Base-by-base conservation (phyloP, 2,113 vertebrate genomes). In the Danionella cerebrum region DNA sequence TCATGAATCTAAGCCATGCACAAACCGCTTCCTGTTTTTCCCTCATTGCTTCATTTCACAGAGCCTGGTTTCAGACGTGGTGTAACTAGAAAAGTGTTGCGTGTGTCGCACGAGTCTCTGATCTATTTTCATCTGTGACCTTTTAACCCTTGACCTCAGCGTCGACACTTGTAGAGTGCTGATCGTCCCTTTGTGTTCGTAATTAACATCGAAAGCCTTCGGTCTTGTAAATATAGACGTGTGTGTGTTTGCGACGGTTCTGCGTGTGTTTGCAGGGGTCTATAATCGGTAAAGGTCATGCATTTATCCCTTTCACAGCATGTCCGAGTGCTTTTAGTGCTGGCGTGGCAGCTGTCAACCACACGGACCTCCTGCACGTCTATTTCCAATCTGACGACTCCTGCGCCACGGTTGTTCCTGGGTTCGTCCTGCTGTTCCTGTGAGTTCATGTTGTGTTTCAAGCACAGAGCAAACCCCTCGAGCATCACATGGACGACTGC, bases 261-360 rank as follows among this genome's bases (percentile, higher is more conserved):
- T 25, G n/a, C 55, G 67, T 57, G 36, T 59, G 31, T 74, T 67
- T 68, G 67, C 76, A 62, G 27, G 13, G 21, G 25, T 65, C 29
- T 53, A 47, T 50, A 39, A 54, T 11, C 73, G 41, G 64, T 72
- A 70, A 69, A 78, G 54, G 68, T 36, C 65, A 78, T 70, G 71
- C 70, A 72, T 74, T 76, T 83, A 73, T 77, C 77, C 75, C 55
- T 36, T 18, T 27, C 51, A 35, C 21, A 42, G 6, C 77, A n/a
- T 78, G 83, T 74, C 79, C 71, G 71, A 74, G 79, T 75, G 78
- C 66, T 24, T 72, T 76, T 81, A 67, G 77, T 76, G 77, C 76
- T 47, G 72, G 19, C 48, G 84, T 80, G 78, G 81, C 82, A 86
- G 80, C 74, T 35, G 59, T 60, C 60, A 69, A 6, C 29, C 9